Evolutionary conservation across 2,888 invertebrate genomes (phyloP), one percentile per base, ranked within the genome.

Genomic region (Mesorhabditis belari): DNA sequence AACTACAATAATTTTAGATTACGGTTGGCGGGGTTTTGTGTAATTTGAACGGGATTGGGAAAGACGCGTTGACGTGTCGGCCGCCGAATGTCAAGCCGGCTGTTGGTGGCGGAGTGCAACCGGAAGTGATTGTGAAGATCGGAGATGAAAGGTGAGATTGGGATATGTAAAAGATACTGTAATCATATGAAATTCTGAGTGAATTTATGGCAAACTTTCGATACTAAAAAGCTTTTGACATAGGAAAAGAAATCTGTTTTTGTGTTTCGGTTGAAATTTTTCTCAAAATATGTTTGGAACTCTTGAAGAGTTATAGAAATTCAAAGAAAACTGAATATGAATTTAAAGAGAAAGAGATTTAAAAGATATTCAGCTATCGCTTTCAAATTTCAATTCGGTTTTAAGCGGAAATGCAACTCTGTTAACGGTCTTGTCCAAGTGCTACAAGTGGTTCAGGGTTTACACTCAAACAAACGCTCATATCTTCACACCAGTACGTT

Each of bases 21-120:
- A 67, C 67, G 28, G 71, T 80, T 19, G 80, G 77, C 23, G 74
- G 73, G 19, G 68, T 62, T 19, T 66, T 87, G 77, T 98, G 98
- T 83, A 93, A 93, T 82, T 92, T 95, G 21, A 94, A 94, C 1
- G 93, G 93, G 3, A 83, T 96, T 27, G 90, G 92, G 26, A 86
- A 90, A 27, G 90, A 90, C 79, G 92, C 94, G 81, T 84, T 98
- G 74, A 95, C 94, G 0, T 96, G 98, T 80, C 87, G 90, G 64
- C 94, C 94, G 35, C 95, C 95, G 6, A 86, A 88, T 49, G 87
- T 88, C 56, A 91, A 91, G 74, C 89, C 90, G 4, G 51, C 21
- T 0, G 59, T 64, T 4, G 56, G 62, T 21, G 63, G 67, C n/a
- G 69, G 65, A 21, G 26, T 67, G 50, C 65, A 74, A 9, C 67